Base-by-base conservation (phyloP, 2,797 vertebrate species). In the Pseudotriccus pelzelni region DNA sequence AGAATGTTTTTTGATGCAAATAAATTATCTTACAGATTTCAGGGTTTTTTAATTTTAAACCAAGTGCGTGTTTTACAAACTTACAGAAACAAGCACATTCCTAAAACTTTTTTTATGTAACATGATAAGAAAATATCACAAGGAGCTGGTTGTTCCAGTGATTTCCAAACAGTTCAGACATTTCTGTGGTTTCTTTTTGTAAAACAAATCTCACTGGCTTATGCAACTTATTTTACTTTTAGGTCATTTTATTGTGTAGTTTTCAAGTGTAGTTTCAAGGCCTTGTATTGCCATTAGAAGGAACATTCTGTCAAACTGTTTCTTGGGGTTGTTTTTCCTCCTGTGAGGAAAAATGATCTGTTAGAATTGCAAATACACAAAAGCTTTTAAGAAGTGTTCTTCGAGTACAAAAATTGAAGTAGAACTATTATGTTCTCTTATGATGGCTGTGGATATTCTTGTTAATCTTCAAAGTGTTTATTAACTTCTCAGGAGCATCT, bases 141-240 rank as follows among this genome's bases (percentile, higher is more conserved):
- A 81, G 50, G 76, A 85, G 43, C 67, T 87, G 39, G 72, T 92
- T 74, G 72, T 96, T 95, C 82, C 76, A 93, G 84, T 78, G 82
- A 78, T 78, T 94, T 96, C 79, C 82, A 92, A 94, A 87, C 73
- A 55, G 73, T 85, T 96, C 91, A 93, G 93, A 95, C 91, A 96
- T 97, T 97, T 96, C 92, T 96, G 92, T 96, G 96, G 95, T 96
- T 97, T 95, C 28, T 63, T 76, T 76, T 84, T 91, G 87, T 95
- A 46, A 96, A 95, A 96, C 84, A 94, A 86, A 91, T 95, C 75
- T 64, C 52, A 20, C 44, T 76, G 68, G 55, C 79, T 97, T 88
- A 94, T 91, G 89, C 91, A 97, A 95, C 52, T 89, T 43, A 20
- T 25, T 92, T 32, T 64, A 66, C 79, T 95, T 91, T 32, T 59